A percentile compares a stretch with the other conserved stretches of the same genome.
Conservation (phyloP, 2,113 vertebrate species). For the Psittacus erithacus region DNA sequence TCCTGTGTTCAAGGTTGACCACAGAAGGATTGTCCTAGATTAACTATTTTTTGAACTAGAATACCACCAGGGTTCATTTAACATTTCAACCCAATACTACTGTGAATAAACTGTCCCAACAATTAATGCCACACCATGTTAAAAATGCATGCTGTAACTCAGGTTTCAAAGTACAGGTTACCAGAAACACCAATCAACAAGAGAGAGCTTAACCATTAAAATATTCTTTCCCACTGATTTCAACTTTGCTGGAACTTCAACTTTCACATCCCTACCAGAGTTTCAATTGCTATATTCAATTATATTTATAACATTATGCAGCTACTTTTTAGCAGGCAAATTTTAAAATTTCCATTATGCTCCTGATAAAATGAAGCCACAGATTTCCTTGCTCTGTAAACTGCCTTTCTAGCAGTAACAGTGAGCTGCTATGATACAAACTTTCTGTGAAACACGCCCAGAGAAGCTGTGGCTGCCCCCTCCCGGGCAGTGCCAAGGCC, state of each 20-base stretch:
- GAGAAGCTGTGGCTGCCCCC: not conserved
- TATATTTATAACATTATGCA: not conserved
- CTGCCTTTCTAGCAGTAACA: not conserved
- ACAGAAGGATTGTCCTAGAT: constrained; percentile 2
- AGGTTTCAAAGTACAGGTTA: not conserved
- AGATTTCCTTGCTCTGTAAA: not conserved
- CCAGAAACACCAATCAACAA: not conserved
- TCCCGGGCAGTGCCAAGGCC: not conserved
- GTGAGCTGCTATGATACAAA: not conserved
- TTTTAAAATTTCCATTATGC: not conserved
- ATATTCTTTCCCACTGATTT: not conserved
- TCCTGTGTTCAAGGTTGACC: constrained; percentile 30
- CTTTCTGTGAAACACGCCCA: not conserved
- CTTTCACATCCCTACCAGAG: not conserved
- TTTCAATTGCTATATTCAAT: not conserved
- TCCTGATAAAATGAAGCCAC: not conserved
- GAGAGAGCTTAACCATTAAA: not conserved
- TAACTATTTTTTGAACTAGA: not conserved
- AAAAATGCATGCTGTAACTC: accelerated
- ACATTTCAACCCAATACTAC: not conserved
- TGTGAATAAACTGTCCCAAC: not conserved
- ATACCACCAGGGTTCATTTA: not conserved
- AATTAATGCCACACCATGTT: not conserved
- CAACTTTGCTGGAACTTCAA: not conserved
- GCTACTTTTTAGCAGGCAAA: not conserved